Percentiles rank a stretch among this genome's conserved stretches.
phyloP scores from a whole-genome alignment of 2,888 invertebrate genomes.

The Sialis fuliginosa region DNA sequence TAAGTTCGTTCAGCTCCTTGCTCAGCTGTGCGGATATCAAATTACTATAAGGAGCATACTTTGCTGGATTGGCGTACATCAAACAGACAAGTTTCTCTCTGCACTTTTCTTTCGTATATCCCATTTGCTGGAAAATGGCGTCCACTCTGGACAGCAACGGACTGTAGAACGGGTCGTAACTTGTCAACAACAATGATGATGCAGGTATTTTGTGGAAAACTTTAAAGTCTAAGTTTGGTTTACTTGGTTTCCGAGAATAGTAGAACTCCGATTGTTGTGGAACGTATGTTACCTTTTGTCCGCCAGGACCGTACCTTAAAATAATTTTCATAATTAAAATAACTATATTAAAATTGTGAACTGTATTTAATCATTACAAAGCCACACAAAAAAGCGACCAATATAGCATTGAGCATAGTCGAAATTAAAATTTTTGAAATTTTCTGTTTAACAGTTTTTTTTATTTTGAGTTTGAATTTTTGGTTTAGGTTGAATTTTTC shows the following conservation, averaged over 20 bases:
- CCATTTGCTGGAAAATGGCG: slow-evolving; percentile 60
- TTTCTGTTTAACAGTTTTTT: no score
- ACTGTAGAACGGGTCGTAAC: slow-evolving; percentile 82
- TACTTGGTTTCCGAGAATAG: slow-evolving; percentile 37
- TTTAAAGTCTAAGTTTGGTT: slow-evolving; percentile 47
- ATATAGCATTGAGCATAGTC: no score
- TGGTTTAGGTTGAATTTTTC: no score
- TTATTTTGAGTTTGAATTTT: no score
- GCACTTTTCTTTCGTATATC: slow-evolving; percentile 51
- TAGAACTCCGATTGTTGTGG: slow-evolving; percentile 40
- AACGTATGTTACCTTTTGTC: slow-evolving; percentile 41
- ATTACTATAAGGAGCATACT: slow-evolving; percentile 79
- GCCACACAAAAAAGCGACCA: no score
- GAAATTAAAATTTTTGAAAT: no score
- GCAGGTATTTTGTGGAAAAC: slow-evolving; percentile 74
- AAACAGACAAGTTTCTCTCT: slow-evolving; percentile 70
- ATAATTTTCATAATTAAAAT: no score
- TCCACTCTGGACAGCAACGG: slow-evolving; percentile 69
- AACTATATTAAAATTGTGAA: no score
- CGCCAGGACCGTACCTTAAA: slow-evolving; percentile 35
- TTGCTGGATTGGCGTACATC: slow-evolving; percentile 76
- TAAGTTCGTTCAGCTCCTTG: slow-evolving; percentile 69
- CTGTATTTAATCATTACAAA: no score
- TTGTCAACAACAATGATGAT: slow-evolving; percentile 63
- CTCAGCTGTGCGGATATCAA: slow-evolving; percentile 75